Base-by-base conservation (phyloP, 2,797 vertebrate species). In the Thripadectes ignobilis region DNA sequence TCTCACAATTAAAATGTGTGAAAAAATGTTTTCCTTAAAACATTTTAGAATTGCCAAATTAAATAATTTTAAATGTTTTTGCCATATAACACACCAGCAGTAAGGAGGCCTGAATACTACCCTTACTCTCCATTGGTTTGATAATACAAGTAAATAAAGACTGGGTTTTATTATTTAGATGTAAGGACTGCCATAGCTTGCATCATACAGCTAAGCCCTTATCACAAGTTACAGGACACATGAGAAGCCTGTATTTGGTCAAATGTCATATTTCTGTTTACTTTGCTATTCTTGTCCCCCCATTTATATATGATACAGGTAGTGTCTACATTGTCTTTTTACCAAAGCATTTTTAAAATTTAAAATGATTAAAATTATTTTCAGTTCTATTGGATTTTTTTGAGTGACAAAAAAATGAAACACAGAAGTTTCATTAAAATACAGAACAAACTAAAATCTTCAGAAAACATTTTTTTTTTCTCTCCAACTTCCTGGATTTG, bases 211-310 rank as follows among this genome's bases (percentile, higher is more conserved):
- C 14, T 72, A 39, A 87, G 74, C 6, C 18, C 20, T 51, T 67
- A 43, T 12, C 12, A 24, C 13, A 61, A 49, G 34, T 9, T 49
- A 51, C 57, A 68, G 43, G 20, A n/a, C 4, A 66, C 26, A 48
- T 15, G 2, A 89, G 30, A 62, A 87, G 3, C 14, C 6, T 72
- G 3, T n/a, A 38, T 75, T 61, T 72, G 14, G 32, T 32, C 3
- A 85, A 87, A 66, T 30, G 14, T 3, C 7, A 5, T 36, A 18
- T 78, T 77, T 66, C 13, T 62, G 2, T 61, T 55, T 59, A 22
- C 2, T 38, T 74, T 24, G 7, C 0, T 16, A 8, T 39, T 74
- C 38, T 20, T 46, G 2, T 54, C 9, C 6, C 5, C 2, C 2
- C 4, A 9, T 41, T 85, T 72, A 46, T 71, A 29, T 29, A 43